Base-by-base conservation (phyloP, 2,797 vertebrate species). In the Artibeus lituratus region DNA sequence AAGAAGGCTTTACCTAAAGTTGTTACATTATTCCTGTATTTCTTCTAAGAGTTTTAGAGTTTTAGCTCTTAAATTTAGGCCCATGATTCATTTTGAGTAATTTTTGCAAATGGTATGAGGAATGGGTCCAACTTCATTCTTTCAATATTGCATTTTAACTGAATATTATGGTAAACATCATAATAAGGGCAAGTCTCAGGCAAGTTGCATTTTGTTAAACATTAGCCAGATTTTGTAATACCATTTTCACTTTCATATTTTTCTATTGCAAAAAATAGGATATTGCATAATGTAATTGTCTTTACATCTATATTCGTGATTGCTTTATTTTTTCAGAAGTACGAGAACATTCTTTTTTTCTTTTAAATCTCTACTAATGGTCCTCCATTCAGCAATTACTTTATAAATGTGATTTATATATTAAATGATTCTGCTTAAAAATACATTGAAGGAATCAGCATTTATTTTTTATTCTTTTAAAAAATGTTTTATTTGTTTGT, bases 251-350 rank as follows among this genome's bases (percentile, higher is more conserved):
- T n/a, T 69, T 84, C 3, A 70, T 24, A 16, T 21, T 82, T 93
- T 89, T 37, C 19, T 49, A 47, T 69, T 55, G 9, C 9, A 89
- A 91, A 35, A 8, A 84, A 29, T 32, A 42, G 3, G 11, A 19
- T 83, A 55, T 83, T 87, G 26, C 15, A 32, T 70, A 82, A 86
- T 57, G 4, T 81, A 51, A 19, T 35, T 83, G 4, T 26, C 0
- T 94, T 96, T 95, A 90, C 14, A 12, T 1, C 8, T 95, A 2
- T 0, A 85, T 44, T 73, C 73, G 29, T 42, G 8, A 16, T 55
- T 69, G 26, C 93, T 92, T 96, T 86, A 81, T 78, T 82, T 90
- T 26, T 77, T 90, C 44, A 57, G 24, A 65, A 89, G 65, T 96
- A 86, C 6, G 91, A 69, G 32, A 69, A 69, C 44, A 55, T 92